These are phyloP conservation scores for Rhinolophus sinicus DNA, from an alignment of 2,113 vertebrate species.

Conservation along the genomic window DNA sequence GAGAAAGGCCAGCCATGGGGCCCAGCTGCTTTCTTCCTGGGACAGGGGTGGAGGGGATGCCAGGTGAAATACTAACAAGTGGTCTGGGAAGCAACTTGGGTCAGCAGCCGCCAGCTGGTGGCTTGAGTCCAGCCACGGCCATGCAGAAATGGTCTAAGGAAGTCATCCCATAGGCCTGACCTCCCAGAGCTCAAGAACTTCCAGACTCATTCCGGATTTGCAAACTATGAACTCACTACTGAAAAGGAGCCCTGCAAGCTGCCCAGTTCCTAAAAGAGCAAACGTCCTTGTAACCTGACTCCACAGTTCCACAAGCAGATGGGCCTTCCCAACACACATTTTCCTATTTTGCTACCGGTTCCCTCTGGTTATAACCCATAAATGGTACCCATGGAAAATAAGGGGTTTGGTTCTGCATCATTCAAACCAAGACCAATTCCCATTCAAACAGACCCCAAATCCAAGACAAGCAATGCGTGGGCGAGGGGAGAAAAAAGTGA, in stretches of 20 bases:
- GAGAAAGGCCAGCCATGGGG: background rate
- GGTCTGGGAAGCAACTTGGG: background rate
- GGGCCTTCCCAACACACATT: background rate
- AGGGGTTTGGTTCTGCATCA: background rate
- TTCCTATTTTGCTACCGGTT: background rate
- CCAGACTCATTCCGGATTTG: background rate
- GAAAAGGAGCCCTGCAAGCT: background rate
- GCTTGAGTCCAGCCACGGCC: background rate
- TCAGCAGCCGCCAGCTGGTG: background rate
- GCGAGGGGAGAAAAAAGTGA: background rate
- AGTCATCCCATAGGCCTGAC: background rate
- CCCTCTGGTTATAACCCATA: background rate
- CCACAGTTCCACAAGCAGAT: background rate
- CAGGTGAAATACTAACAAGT: background rate
- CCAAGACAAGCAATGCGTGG: conserved; percentile 59
- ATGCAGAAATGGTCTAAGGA: background rate
- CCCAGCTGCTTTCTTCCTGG: background rate
- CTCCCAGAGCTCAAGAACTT: background rate
- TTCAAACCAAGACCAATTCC: conserved; percentile 26
- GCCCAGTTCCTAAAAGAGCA: background rate
- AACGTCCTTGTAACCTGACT: background rate
- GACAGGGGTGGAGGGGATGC: background rate
- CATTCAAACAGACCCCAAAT: conserved; percentile 18
- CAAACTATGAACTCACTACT: background rate
- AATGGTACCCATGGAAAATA: background rate